Evolutionary conservation across 2,888 invertebrate genomes (phyloP).

Genomic region (Timema podura): DNA sequence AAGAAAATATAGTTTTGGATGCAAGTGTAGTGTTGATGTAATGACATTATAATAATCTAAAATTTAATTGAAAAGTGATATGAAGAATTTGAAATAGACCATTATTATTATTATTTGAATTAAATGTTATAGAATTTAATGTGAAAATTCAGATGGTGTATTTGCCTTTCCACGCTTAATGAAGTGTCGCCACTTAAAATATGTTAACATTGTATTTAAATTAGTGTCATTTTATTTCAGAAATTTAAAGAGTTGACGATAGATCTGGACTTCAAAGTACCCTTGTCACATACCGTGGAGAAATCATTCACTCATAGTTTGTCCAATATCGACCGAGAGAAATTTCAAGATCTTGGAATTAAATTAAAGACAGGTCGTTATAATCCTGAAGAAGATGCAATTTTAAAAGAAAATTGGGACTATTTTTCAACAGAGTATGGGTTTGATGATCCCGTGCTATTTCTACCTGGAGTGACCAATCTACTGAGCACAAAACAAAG

Average conservation of each 20-base stretch:
- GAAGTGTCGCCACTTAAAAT: too few species aligned
- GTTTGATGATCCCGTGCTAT: conserved; percentile 9
- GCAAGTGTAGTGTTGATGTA: too few species aligned
- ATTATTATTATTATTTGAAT: too few species aligned
- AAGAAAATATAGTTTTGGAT: too few species aligned
- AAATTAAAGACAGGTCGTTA: conserved; percentile 12
- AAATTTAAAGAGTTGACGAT: not conserved
- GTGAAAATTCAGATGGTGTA: too few species aligned
- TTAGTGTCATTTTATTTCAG: not conserved
- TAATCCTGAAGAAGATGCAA: conserved; percentile 2
- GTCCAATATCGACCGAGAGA: not conserved
- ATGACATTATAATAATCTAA: too few species aligned
- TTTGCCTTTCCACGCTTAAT: too few species aligned
- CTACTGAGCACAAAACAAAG: not conserved
- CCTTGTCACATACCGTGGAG: conserved; percentile 9
- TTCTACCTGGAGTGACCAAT: not conserved
- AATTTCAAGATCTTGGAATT: not conserved
- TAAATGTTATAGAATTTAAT: too few species aligned
- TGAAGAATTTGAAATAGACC: too few species aligned
- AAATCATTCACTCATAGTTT: not conserved
- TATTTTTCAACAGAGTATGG: not conserved
- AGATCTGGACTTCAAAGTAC: not conserved
- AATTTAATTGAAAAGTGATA: too few species aligned
- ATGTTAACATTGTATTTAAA: too few species aligned
- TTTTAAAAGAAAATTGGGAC: conserved; percentile 15